Conservation (phyloP, 2,797 vertebrate genomes). For the Tiaroga cobitis region DNA sequence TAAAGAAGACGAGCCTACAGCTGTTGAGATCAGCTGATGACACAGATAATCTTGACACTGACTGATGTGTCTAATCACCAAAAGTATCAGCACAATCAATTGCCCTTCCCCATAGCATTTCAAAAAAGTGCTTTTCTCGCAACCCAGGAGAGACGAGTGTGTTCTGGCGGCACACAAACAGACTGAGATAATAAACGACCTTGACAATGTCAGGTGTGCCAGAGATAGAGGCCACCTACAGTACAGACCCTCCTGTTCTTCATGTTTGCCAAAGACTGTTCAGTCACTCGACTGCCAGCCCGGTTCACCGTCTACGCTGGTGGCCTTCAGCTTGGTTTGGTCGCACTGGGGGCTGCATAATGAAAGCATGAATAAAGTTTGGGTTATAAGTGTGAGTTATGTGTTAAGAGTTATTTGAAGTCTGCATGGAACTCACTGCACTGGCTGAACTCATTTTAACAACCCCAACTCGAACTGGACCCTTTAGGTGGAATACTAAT, state of each 20-base stretch:
- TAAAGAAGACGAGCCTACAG: constrained; percentile 70
- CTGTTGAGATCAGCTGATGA: constrained; percentile 75
- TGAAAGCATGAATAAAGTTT: constrained; percentile 19
- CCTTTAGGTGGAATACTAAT: constrained; percentile 44
- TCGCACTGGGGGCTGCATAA: not conserved
- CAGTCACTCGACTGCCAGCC: constrained; percentile 20
- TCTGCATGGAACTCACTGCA: constrained; percentile 23
- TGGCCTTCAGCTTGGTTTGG: not conserved
- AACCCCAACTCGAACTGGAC: not conserved
- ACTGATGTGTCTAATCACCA: constrained; percentile 84
- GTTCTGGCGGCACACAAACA: constrained; percentile 27
- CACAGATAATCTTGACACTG: constrained; percentile 84
- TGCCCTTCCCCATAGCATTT: constrained; percentile 67
- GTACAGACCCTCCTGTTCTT: constrained; percentile 35
- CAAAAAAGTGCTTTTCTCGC: constrained; percentile 47
- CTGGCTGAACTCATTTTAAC: constrained; percentile 39
- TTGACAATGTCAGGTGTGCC: constrained; percentile 47
- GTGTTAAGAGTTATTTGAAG: constrained; percentile 15
- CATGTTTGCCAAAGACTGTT: constrained; percentile 22
- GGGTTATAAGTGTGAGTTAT: not conserved
- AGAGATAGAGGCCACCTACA: constrained; percentile 48
- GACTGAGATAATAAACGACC: constrained; percentile 26
- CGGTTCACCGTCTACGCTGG: not conserved
- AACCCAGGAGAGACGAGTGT: constrained; percentile 33
- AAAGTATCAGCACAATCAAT: constrained; percentile 82